phyloP scores from a whole-genome alignment of 2,888 invertebrate genomes.

The Zelleria hepariella region DNA sequence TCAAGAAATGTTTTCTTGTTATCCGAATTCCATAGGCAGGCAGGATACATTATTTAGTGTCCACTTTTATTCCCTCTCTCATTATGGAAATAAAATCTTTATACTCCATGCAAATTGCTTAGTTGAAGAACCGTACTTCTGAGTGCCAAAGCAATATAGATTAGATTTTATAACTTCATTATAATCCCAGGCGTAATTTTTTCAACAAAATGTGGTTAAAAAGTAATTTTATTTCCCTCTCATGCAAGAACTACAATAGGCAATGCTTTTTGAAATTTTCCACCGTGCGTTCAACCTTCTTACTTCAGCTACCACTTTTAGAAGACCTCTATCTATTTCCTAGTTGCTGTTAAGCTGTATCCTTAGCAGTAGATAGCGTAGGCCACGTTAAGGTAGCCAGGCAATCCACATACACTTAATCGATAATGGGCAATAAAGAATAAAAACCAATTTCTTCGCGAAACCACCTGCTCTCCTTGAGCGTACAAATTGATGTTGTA shows the following conservation, averaged over 20 bases:
- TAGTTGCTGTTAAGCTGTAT: not conserved
- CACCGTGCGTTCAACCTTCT: not conserved
- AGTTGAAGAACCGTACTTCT: not conserved
- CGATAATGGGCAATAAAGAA: conserved; percentile 8
- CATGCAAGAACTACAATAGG: not conserved
- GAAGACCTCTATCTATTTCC: not conserved
- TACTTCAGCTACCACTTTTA: not conserved
- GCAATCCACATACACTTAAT: not conserved
- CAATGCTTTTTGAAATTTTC: not conserved
- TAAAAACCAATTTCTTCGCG: conserved; percentile 18
- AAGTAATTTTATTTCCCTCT: not conserved
- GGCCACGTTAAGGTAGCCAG: not conserved
- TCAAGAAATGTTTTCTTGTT: too few relatives aligned
- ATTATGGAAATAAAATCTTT: not conserved
- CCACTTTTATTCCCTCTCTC: not conserved
- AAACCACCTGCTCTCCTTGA: conserved; percentile 19
- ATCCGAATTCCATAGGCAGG: too few relatives aligned
- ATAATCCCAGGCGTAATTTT: not conserved
- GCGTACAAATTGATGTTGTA: conserved; percentile 11
- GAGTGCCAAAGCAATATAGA: conserved; percentile 2
- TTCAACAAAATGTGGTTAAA: conserved; percentile 2
- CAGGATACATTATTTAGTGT: too few relatives aligned
- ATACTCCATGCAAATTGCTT: not conserved
- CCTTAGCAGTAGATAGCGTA: not conserved
- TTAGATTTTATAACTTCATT: conserved; percentile 1